Evolutionary conservation across 2,797 vertebrate genomes (phyloP), one percentile per base, ranked within the genome.

Genomic region (Pangasius larnaudii): DNA sequence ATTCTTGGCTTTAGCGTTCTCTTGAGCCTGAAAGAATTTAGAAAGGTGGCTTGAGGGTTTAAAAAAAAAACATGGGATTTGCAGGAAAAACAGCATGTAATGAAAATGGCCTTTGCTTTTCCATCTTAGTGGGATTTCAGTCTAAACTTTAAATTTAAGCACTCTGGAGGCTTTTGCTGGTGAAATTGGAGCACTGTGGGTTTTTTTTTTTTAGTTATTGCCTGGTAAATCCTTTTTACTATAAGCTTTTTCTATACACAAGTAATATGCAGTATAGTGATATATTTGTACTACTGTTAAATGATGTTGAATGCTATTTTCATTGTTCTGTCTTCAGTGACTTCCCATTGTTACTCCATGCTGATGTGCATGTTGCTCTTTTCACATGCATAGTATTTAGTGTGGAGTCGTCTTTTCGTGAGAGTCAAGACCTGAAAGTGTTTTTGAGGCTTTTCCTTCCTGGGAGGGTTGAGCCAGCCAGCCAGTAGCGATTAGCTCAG

Each of bases 41-140:
- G 91, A 92, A 94, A 91, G 92, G 91, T 93, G 92, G 91, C 88
- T 93, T 81, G 89, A 93, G 92, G 93, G 92, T 93, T 94, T 92
- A 86, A 92, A 93, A 94, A 58, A 67, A 86, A 51, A 63, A 89
- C 91, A 65, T 65, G 88, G 92, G 91, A 90, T 93, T 92, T 91
- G 74, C 46, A 87, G 67, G 53, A 79, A 90, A 90, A 89, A 89
- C 88, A 90, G 49, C 61, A 88, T 90, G 85, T 91, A 91, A 90
- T 86, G 72, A 91, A 92, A 94, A 91, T 86, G 85, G 61, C 88
- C 74, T 88, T 90, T 86, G 85, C 87, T 89, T 89, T 89, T 49
- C 80, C 74, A 33, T 86, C 86, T 78, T 91, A 85, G 84, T 86
- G 88, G 33, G 92, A 91, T 91, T 86, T 90, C 83, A 56, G 85